Base-by-base conservation (phyloP, 2,113 vertebrate species). In the Aplodontia rufa region DNA sequence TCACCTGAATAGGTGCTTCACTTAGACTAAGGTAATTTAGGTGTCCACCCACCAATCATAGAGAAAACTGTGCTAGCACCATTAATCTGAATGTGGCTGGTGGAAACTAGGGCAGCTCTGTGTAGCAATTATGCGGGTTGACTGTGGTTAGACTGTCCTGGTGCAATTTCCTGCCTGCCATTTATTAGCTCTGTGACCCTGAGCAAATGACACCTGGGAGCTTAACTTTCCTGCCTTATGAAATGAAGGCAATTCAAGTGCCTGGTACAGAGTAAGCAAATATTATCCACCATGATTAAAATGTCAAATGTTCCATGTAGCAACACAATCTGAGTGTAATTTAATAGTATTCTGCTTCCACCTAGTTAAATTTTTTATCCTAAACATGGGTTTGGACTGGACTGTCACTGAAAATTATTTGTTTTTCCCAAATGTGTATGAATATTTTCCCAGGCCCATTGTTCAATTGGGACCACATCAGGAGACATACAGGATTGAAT, bases 201-300 rank as follows among this genome's bases (percentile, higher is more conserved):
- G 71, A 49, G 45, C 1, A 4, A 75, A 37, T 71, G 93, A 95
- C 58, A 92, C 30, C 53, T 76, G 28, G 76, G 58, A 97, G 53
- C 58, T 10, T 83, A 40, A 72, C 35, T 91, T 68, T 86, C 8
- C 8, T 82, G 95, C 90, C 60, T 78, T 71, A 81, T 92, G 69
- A 95, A 95, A 91, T 92, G 60, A 97, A 91, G n/a, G 42, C 89
- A 87, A 94, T 90, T 96, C 76, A 78, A 94, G 78, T 80, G 55
- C 62, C 64, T 80, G 49, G 20, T 53, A 71, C 91, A 79, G 32
- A 90, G 53, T 95, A 82, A 91, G 72, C 64, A 85, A 88, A 88
- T 79, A 53, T 66, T 81, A 72, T 58, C 30, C 45, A 71, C 42
- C 58, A 32, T 85, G 58, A 93, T 87, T 94, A 66, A 93, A 96